phyloP scores from a whole-genome alignment of 2,888 invertebrate species.

The Troides helena region DNA sequence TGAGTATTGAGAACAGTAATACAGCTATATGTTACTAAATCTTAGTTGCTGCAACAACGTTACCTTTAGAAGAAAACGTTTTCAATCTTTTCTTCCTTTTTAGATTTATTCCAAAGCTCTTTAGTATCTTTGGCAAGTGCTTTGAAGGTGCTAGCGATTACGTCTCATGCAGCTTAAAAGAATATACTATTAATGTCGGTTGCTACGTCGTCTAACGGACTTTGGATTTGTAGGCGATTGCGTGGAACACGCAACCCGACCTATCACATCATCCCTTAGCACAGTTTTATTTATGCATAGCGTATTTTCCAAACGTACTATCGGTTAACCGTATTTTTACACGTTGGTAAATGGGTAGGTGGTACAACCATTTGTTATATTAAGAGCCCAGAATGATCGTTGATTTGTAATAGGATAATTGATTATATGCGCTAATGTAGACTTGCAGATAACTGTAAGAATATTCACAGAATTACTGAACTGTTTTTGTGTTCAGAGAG shows the following conservation, averaged over 20 bases:
- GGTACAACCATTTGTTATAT: too few species aligned
- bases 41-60: too few species aligned
- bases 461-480: too few species aligned
- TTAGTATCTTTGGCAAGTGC: background rate
- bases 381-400: too few species aligned
- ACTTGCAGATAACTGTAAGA: too few species aligned
- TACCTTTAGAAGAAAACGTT: too few species aligned
- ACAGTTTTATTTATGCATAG: slow-evolving; percentile 12
- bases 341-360: background rate
- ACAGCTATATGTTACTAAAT: too few species aligned
- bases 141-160: background rate
- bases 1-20: too few species aligned
- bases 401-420: too few species aligned
- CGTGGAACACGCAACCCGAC: slow-evolving; percentile 22
- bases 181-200: background rate
- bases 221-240: slow-evolving; percentile 21
- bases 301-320: background rate
- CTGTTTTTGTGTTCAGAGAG: too few species aligned
- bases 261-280: slow-evolving; percentile 15
- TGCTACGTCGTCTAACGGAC: slow-evolving; percentile 9
- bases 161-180: background rate
- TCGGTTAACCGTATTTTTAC: background rate
- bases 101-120: background rate
- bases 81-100: too few species aligned
- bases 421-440: too few species aligned